These are phyloP conservation scores for Caretta caretta DNA, from an alignment of 2,113 vertebrate genomes.

Conservation along the genomic window DNA sequence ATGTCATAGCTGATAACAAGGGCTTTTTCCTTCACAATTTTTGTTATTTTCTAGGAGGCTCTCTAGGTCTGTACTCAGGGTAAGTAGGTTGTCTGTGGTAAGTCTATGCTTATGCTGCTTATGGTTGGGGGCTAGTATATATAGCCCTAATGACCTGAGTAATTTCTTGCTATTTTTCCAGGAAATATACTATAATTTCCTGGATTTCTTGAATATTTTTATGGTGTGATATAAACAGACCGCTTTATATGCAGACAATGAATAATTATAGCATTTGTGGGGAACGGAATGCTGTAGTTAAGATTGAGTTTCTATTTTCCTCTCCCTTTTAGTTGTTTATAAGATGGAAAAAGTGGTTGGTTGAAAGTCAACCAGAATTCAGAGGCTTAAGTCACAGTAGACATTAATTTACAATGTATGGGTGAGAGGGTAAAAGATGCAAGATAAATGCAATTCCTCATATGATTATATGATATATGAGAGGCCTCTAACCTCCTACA, in stretches of 20 bases:
- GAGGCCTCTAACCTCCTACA: background rate
- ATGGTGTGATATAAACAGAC: background rate
- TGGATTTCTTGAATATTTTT: constrained; percentile 24
- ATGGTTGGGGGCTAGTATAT: background rate
- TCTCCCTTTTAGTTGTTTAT: background rate
- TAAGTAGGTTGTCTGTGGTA: background rate
- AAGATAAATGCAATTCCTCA: background rate
- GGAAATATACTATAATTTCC: constrained; percentile 18
- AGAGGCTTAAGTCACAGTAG: background rate
- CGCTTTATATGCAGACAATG: background rate
- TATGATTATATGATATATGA: background rate
- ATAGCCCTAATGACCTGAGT: background rate
- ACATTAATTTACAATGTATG: background rate
- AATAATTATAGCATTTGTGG: constrained; percentile 15
- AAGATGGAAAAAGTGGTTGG: background rate
- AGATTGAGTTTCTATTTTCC: constrained; percentile 2
- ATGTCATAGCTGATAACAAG: background rate
- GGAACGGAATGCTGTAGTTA: background rate
- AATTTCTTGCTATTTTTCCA: constrained; percentile 54
- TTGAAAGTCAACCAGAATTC: background rate
- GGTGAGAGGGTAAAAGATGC: background rate
- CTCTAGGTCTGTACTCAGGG: background rate
- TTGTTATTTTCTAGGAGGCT: background rate
- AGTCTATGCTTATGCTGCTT: background rate
- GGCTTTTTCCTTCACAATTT: background rate